Evolutionary conservation across 2,797 vertebrate species (phyloP).

Genomic region (Acanthornis magna): DNA sequence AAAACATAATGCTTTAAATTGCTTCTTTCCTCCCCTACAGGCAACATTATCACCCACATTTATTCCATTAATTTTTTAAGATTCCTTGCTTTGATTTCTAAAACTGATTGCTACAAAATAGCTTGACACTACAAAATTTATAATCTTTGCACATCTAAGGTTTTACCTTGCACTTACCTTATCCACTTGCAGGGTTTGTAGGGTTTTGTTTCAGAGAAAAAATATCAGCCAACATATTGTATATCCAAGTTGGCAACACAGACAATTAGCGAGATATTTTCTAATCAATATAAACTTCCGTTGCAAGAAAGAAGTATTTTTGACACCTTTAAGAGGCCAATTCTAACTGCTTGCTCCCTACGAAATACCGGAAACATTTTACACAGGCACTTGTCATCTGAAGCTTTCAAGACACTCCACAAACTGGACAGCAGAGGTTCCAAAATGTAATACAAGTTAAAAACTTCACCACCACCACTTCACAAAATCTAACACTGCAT

Average conservation of each 20-base stretch:
- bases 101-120: not conserved
- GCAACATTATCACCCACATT: not conserved
- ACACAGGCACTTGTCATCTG: not conserved
- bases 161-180: too few species aligned
- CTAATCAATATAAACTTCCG: not conserved
- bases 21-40: not conserved
- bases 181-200: not conserved
- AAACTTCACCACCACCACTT: not conserved
- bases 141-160: not conserved
- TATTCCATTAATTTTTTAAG: not conserved
- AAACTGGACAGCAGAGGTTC: not conserved
- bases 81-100: not conserved
- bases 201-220: not conserved
- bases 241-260: not conserved
- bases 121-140: not conserved
- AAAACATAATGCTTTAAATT: not conserved
- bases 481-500: not conserved
- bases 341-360: not conserved
- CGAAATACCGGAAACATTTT: not conserved
- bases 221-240: not conserved
- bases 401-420: not conserved
- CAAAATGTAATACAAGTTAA: not conserved
- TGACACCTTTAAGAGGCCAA: not conserved
- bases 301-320: not conserved
- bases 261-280: not conserved